phyloP scores from a whole-genome alignment of 2,797 vertebrate genomes.

The Sparidentex hasta region DNA sequence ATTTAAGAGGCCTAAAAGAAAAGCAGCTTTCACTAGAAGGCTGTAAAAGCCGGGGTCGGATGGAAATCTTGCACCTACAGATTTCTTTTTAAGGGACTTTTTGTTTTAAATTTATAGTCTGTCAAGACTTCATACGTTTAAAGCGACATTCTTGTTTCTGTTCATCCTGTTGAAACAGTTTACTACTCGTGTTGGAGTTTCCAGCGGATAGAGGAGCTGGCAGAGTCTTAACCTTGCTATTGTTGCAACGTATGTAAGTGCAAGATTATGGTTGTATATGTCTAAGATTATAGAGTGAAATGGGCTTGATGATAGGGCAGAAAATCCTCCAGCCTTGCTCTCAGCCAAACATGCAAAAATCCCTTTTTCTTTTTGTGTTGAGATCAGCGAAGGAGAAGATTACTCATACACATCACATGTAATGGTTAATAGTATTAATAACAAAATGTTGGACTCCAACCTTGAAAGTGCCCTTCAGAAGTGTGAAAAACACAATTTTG shows the following conservation, averaged over 20 bases:
- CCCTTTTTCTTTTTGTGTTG: not conserved
- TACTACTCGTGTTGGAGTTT: not conserved
- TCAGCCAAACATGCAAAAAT: constrained; percentile 17
- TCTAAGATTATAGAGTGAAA: constrained; percentile 36
- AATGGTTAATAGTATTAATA: not conserved
- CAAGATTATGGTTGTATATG: constrained; percentile 40
- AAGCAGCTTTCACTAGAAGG: constrained; percentile 76
- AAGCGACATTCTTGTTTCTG: not conserved
- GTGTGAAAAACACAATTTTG: not conserved
- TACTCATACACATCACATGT: not conserved
- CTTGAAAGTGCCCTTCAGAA: not conserved
- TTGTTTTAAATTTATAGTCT: not conserved
- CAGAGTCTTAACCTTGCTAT: constrained; percentile 16
- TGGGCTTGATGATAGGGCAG: constrained; percentile 1
- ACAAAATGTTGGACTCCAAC: not conserved
- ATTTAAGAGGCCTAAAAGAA: constrained; percentile 78
- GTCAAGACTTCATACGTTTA: not conserved
- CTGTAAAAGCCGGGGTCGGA: constrained; percentile 19
- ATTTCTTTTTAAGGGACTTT: not conserved
- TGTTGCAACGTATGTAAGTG: constrained; percentile 46
- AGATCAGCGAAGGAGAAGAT: not conserved
- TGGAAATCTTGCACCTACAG: constrained; percentile 15
- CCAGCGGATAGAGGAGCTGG: constrained; percentile 1
- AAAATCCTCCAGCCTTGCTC: constrained; percentile 15
- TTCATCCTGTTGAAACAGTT: not conserved